Evolutionary conservation across 92 coral and sea anemone species (phyloP).

Genomic region (Bergia sp.): DNA sequence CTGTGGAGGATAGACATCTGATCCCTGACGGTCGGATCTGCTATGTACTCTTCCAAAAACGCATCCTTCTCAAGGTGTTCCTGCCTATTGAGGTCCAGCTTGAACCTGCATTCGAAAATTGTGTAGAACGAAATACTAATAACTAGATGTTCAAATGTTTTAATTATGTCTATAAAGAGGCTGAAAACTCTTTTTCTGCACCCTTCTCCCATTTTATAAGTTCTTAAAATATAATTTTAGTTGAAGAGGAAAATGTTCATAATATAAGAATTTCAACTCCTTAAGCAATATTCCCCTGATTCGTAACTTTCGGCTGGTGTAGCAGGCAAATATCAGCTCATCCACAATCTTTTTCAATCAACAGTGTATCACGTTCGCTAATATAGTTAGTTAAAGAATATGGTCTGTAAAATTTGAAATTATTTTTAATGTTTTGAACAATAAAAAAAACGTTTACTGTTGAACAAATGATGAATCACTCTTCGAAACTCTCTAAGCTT

Average conservation of each 20-base stretch:
- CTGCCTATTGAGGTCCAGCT: conserved; percentile 82
- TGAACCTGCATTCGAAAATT: conserved; percentile 55
- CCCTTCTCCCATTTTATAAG: too few species aligned
- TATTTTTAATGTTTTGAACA: too few species aligned
- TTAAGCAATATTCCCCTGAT: too few species aligned
- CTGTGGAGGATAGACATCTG: conserved; percentile 87
- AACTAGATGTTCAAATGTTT: background rate
- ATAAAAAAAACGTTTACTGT: too few species aligned
- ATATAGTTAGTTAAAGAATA: too few species aligned
- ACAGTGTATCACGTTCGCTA: background rate
- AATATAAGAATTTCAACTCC: too few species aligned
- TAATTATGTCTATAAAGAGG: too few species aligned
- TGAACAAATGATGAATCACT: too few species aligned
- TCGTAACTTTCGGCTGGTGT: background rate
- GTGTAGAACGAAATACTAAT: background rate
- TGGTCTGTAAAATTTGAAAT: too few species aligned
- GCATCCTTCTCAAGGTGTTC: conserved; percentile 85
- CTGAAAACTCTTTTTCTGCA: too few species aligned
- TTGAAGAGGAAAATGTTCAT: too few species aligned
- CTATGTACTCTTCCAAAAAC: conserved; percentile 86
- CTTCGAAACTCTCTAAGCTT: background rate
- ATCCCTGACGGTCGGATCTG: conserved; percentile 89
- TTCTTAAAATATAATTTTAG: too few species aligned
- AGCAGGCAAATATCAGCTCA: background rate
- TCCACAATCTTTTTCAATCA: background rate